phyloP scores from a whole-genome alignment of 2,888 invertebrate genomes.

The Drosophila cracens region DNA sequence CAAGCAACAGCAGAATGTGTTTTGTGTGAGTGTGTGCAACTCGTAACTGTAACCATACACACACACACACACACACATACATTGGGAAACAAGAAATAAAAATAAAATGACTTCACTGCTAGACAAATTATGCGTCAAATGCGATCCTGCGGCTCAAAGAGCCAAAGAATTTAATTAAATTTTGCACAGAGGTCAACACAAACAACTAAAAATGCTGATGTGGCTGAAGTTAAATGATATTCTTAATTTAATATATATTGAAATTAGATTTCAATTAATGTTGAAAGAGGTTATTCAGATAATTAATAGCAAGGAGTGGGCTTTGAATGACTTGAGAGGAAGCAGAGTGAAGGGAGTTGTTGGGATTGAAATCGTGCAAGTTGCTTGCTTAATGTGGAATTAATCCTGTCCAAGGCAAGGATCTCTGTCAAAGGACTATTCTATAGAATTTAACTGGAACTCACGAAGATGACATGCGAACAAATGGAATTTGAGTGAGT shows the following conservation, averaged over 20 bases:
- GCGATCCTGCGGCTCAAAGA: conserved; percentile 66
- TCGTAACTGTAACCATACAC: conserved; percentile 20
- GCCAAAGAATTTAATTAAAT: conserved; percentile 76
- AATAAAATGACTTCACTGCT: conserved; percentile 27
- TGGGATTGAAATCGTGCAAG: background rate
- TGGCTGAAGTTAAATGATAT: too few relatives aligned
- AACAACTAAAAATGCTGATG: conserved; percentile 1
- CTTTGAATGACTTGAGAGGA: background rate
- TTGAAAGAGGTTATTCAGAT: background rate
- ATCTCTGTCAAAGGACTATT: background rate
- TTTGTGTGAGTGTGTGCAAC: conserved; percentile 4
- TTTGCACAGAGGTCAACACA: conserved; percentile 31
- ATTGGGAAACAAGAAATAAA: conserved; percentile 1
- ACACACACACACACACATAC: conserved; percentile 10
- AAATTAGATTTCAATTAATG: too few relatives aligned
- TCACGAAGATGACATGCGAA: background rate
- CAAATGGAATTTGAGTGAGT: background rate
- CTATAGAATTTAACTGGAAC: background rate
- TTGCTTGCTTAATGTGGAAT: background rate
- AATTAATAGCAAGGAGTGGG: background rate
- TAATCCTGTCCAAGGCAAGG: background rate
- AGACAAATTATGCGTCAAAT: conserved; percentile 75
- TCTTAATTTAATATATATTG: too few relatives aligned
- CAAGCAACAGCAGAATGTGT: conserved; percentile 46
- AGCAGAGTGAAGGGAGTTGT: background rate